Conservation (phyloP, 2,888 invertebrate species). For the Temnothorax rugatulus region DNA sequence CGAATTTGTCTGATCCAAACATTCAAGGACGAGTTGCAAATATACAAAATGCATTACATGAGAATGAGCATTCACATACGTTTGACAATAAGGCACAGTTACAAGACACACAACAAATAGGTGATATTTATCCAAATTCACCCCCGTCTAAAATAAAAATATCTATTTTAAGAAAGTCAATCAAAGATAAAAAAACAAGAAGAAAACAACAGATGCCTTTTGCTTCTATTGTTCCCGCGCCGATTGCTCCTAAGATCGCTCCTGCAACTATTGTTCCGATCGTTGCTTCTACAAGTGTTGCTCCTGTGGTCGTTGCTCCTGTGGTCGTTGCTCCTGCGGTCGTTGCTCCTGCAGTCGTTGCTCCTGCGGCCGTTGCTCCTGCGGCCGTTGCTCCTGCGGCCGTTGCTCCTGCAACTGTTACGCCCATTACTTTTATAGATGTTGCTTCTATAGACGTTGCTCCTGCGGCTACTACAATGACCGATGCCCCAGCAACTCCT, state of each 20-base stretch:
- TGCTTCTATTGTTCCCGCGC: too few species aligned
- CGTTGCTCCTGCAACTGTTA: too few species aligned
- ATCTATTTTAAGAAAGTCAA: slow-evolving; percentile 64
- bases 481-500: background rate
- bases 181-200: slow-evolving; percentile 71
- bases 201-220: slow-evolving; percentile 50
- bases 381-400: background rate
- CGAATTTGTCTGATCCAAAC: background rate
- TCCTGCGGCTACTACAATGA: background rate
- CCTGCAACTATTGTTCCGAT: background rate
- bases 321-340: background rate
- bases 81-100: slow-evolving; percentile 10
- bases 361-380: background rate
- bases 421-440: background rate
- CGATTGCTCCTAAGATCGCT: background rate
- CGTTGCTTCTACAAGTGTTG: background rate
- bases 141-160: slow-evolving; percentile 29
- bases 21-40: background rate
- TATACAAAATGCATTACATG: background rate
- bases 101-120: background rate
- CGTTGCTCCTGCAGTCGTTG: background rate
- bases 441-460: background rate
- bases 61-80: background rate
- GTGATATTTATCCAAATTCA: slow-evolving; percentile 11
- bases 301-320: background rate